Evolutionary conservation across 2,113 vertebrate genomes (phyloP).

Genomic region (Carlito syrichta): DNA sequence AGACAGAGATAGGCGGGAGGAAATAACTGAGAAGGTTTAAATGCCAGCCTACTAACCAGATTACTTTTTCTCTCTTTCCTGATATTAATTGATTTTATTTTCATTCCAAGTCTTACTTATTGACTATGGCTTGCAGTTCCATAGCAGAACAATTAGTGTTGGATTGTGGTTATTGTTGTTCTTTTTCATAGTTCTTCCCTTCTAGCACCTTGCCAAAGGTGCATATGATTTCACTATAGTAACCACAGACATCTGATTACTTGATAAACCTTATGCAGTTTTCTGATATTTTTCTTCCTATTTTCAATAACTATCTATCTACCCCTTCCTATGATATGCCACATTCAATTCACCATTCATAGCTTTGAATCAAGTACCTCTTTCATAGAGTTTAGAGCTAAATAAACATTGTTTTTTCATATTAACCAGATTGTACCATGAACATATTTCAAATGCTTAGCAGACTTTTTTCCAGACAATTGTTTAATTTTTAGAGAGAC

Average conservation of each 20-base stretch:
- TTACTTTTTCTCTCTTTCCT: not conserved
- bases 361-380: not conserved
- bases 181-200: not conserved
- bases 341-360: not conserved
- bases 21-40: not conserved
- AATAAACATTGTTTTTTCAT: not conserved
- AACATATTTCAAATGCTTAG: not conserved
- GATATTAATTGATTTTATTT: not conserved
- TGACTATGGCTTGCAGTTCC: not conserved
- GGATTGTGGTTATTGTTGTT: not conserved
- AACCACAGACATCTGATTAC: not conserved
- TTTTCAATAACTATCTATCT: not conserved
- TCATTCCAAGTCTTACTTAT: not conserved
- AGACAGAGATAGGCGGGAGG: not conserved
- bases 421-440: not conserved
- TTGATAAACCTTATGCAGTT: not conserved
- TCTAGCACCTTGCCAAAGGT: not conserved
- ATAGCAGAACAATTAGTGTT: slow-evolving; percentile 30
- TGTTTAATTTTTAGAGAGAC: not conserved
- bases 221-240: not conserved
- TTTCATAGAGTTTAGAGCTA: not conserved
- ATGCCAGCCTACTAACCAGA: not conserved
- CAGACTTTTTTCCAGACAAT: not conserved
- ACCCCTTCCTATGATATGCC: not conserved
- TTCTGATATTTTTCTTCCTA: not conserved